Conservation (phyloP, 2,797 vertebrate genomes). For the Columba guinea region DNA sequence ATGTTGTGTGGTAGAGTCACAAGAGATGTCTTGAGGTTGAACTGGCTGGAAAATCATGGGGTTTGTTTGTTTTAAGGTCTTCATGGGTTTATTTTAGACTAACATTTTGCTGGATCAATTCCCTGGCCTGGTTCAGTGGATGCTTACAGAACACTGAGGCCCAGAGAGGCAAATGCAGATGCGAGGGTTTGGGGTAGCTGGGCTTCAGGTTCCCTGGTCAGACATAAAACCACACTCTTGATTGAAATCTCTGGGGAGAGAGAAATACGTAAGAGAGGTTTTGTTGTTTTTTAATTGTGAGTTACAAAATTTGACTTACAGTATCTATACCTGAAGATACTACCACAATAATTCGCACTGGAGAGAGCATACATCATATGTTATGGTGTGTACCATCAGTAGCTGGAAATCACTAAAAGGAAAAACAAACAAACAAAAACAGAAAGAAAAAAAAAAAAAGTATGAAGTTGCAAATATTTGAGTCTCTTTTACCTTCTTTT, state of each 20-base stretch:
- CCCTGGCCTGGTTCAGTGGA: neutral
- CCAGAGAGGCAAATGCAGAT: neutral
- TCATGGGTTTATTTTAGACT: neutral
- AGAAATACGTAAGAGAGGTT: neutral
- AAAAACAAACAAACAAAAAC: neutral
- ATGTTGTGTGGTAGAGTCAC: rapidly evolving
- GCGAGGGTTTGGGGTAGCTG: neutral
- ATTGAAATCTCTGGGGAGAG: neutral
- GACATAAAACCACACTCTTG: rapidly evolving
- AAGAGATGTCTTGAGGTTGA: neutral
- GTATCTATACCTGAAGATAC: neutral
- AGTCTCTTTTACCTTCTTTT: neutral
- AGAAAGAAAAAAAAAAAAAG: neutral
- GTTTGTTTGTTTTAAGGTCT: neutral
- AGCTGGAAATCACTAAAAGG: neutral
- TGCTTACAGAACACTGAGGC: neutral
- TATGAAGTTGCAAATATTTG: neutral
- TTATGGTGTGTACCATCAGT: neutral
- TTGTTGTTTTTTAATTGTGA: neutral
- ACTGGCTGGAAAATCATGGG: neutral
- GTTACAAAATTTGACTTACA: neutral
- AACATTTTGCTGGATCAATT: neutral
- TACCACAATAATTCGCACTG: neutral
- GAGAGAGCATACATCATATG: neutral
- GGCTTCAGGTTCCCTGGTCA: neutral